These are phyloP conservation scores for Microtus richardsoni DNA, from an alignment of 2,113 vertebrate species.

Conservation along the genomic window DNA sequence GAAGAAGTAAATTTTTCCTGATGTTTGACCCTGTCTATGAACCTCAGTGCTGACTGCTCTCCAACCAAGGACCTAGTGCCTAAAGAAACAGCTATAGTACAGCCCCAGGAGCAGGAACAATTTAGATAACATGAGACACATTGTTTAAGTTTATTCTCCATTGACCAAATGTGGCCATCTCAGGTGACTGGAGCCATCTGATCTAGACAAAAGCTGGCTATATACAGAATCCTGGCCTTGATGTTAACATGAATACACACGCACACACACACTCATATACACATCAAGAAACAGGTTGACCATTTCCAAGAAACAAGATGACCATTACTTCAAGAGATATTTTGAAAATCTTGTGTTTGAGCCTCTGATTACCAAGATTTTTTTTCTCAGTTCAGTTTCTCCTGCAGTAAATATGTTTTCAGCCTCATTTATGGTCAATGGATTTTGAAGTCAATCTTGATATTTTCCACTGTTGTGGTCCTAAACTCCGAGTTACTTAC, in stretches of 20 bases:
- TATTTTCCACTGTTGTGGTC: constrained; percentile 31
- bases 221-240: no score
- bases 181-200: no score
- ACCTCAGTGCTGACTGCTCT: background rate
- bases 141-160: background rate
- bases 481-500: background rate
- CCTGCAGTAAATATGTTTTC: background rate
- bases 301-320: no score
- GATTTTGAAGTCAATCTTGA: constrained; percentile 40
- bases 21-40: background rate
- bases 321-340: background rate
- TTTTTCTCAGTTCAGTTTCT: background rate
- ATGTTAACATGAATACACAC: rapidly evolving
- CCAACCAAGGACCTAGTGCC: background rate
- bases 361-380: background rate
- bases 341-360: background rate
- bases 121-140: background rate
- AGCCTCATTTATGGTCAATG: background rate
- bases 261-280: background rate
- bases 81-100: background rate
- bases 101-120: background rate
- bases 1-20: background rate
- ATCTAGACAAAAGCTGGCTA: rapidly evolving
- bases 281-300: background rate
- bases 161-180: background rate